phyloP scores from a whole-genome alignment of 2,888 invertebrate genomes.

The Orthosia gracilis region DNA sequence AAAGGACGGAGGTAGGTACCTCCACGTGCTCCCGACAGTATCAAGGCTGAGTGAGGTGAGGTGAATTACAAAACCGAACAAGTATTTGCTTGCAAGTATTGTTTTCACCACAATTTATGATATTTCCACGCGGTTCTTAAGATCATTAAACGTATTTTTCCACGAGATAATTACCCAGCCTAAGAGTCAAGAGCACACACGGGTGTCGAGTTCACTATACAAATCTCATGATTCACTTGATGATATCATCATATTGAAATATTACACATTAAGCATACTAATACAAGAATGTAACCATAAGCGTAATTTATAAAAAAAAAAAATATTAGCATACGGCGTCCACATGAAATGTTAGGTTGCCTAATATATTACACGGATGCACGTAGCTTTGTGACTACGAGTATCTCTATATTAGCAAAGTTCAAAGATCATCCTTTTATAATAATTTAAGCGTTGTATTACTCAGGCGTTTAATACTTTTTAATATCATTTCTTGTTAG shows the following conservation, averaged over 20 bases:
- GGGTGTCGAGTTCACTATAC: slow-evolving; percentile 45
- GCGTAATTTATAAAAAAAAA: slow-evolving; percentile 48
- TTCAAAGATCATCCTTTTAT: slow-evolving; percentile 32
- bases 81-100: background rate
- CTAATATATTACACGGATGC: slow-evolving; percentile 29
- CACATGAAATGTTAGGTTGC: slow-evolving; percentile 37
- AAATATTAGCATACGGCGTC: slow-evolving; percentile 39
- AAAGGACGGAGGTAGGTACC: background rate
- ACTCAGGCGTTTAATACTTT: slow-evolving; percentile 7
- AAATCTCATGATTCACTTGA: slow-evolving; percentile 78
- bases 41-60: background rate
- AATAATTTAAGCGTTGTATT: slow-evolving; percentile 26
- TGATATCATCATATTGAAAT: slow-evolving; percentile 79
- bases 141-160: slow-evolving; percentile 36
- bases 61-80: background rate
- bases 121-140: background rate
- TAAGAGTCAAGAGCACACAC: slow-evolving; percentile 40
- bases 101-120: background rate
- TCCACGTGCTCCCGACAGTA: slow-evolving; percentile 30
- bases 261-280: slow-evolving; percentile 64
- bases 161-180: slow-evolving; percentile 39
- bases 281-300: slow-evolving; percentile 57
- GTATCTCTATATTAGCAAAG: slow-evolving; percentile 18
- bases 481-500: slow-evolving; percentile 6
- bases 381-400: slow-evolving; percentile 15